Base-by-base conservation (phyloP, 2,113 vertebrate genomes). In the Oncorhynchus tshawytscha region DNA sequence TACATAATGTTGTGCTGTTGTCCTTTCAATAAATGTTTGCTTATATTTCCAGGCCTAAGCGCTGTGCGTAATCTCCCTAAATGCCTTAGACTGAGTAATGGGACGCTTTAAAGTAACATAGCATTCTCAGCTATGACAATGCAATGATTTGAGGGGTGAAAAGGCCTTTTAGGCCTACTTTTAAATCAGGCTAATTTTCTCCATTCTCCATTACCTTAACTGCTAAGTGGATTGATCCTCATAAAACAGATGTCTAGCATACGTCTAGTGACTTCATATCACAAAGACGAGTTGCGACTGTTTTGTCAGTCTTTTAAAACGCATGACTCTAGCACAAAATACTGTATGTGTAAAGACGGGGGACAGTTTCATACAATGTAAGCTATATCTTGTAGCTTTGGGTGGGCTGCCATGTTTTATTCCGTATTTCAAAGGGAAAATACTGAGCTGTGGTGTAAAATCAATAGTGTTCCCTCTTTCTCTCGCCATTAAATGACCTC, bases 401-500 rank as follows among this genome's bases (percentile, higher is more conserved):
- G 39, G 45, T 0, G 8, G 0, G 13, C 62, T 45, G 39, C 39
- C 39, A 45, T 45, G 39, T 45, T 45, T 45, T 45, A 45, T 45
- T 45, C 39, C 39, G 2, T 45, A 45, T 45, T 45, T 45, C 39
- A 54, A 5, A 18, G 39, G 24, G 65, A 5, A 67, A 67, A 67
- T 29, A 3, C 65, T 13, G 15, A 67, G 25, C 4, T 27, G 24
- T 22, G 65, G 15, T 67, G 24, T 15, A 22, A 72, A 82, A 74
- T 67, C 70, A 25, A 82, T 72, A 9, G 49, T 70, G 12, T 9
- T 67, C 22, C 5, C 39, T 12, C 2, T 9, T 9, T 39, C 6
- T 66, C 15, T 24, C 5, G 20, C 16, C 11, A 22, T 76, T 73
- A 4, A 79, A 67, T 78, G 57, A 99, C 98, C 96, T 94, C 87